Percentiles rank a stretch among this genome's conserved stretches.
Conservation (phyloP, 2,113 vertebrate species). For the Zosterops pallidus region DNA sequence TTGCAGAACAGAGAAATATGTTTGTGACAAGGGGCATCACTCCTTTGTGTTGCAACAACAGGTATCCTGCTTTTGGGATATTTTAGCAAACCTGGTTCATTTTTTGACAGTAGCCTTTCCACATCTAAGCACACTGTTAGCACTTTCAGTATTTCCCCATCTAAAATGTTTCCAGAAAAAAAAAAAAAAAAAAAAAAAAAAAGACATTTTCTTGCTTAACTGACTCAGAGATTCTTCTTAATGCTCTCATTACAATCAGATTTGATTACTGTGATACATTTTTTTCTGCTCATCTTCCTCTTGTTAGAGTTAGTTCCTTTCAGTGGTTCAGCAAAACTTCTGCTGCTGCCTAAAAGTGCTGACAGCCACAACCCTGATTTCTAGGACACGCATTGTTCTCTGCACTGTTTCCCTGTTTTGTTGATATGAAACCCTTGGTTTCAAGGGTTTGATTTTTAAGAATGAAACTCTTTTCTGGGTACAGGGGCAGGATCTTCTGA, state of each 20-base stretch:
- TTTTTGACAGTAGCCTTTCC: neutral
- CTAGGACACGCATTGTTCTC: neutral
- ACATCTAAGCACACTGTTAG: neutral
- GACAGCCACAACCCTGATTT: neutral
- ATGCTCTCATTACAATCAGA: neutral
- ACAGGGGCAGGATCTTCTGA: neutral
- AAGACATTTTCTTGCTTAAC: neutral
- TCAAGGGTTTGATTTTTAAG: constrained; percentile 23
- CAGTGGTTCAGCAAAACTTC: constrained; percentile 37
- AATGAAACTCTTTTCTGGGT: constrained; percentile 13
- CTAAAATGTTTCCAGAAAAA: neutral
- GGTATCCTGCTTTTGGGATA: neutral
- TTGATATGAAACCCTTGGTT: neutral
- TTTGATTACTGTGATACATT: constrained; percentile 18
- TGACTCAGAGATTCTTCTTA: neutral
- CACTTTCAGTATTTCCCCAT: neutral
- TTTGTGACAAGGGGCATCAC: neutral
- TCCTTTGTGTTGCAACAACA: neutral
- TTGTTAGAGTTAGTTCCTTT: constrained; percentile 40
- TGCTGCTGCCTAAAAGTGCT: neutral
- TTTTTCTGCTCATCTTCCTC: constrained; percentile 32
- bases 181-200: neutral
- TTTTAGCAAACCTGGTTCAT: neutral
- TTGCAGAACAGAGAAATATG: rapidly evolving
- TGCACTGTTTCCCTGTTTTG: neutral